phyloP scores from a whole-genome alignment of 2,113 vertebrate species.

The Charadrius vociferus region DNA sequence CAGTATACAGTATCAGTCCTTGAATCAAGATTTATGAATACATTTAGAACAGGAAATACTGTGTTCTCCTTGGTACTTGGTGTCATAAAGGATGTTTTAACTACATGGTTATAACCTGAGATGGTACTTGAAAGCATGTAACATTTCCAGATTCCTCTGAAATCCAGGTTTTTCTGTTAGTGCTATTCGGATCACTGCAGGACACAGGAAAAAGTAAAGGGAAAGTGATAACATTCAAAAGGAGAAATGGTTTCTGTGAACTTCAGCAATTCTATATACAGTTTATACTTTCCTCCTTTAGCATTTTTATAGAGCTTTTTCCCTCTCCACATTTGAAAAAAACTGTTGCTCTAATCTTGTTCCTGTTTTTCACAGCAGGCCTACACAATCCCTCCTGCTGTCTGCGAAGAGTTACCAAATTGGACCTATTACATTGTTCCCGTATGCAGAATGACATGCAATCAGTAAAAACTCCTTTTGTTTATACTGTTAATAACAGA shows the following conservation, averaged over 20 bases:
- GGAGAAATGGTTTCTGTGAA: background rate
- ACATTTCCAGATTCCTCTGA: background rate
- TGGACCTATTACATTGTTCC: constrained; percentile 30
- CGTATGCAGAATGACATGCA: constrained; percentile 35
- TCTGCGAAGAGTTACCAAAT: background rate
- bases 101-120: background rate
- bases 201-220: background rate
- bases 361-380: constrained; percentile 61
- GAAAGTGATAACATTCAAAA: background rate
- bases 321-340: background rate
- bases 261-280: background rate
- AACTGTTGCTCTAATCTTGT: constrained; percentile 46
- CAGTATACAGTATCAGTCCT: background rate
- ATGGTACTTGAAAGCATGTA: background rate
- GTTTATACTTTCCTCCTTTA: background rate
- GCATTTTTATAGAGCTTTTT: background rate
- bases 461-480: constrained; percentile 61
- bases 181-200: background rate
- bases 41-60: background rate
- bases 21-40: background rate
- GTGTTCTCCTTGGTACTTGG: accelerated
- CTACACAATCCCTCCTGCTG: constrained; percentile 28
- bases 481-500: constrained; percentile 75
- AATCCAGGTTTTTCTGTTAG: background rate
- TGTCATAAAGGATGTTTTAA: background rate